Percentiles rank a stretch among this genome's conserved stretches.
These are phyloP conservation scores for Diaphora mendica DNA, from an alignment of 2,888 invertebrate genomes.

Conservation along the genomic window DNA sequence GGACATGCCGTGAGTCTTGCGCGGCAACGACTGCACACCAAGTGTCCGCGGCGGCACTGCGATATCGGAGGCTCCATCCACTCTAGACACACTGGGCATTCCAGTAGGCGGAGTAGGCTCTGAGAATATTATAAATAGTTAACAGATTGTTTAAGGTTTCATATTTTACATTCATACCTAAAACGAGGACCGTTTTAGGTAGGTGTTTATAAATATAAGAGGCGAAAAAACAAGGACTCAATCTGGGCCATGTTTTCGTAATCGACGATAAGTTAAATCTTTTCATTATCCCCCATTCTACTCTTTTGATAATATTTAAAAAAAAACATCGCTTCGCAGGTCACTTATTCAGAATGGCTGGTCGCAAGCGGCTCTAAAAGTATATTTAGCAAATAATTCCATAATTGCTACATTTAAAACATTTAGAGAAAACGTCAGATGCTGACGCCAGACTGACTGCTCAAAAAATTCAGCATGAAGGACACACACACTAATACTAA, in stretches of 20 bases:
- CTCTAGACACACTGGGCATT: constrained; percentile 89
- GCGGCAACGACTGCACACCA: constrained; percentile 86
- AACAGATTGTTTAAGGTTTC: neutral
- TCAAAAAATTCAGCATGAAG: too few species aligned
- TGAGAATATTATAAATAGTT: constrained; percentile 36
- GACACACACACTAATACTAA: too few species aligned
- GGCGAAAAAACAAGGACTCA: neutral
- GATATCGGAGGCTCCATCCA: constrained; percentile 87
- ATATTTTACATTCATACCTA: too few species aligned
- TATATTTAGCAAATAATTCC: too few species aligned
- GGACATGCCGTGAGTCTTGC: constrained; percentile 86
- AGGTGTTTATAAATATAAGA: neutral
- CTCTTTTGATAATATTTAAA: neutral
- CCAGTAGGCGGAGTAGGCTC: constrained; percentile 81
- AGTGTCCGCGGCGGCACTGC: constrained; percentile 88
- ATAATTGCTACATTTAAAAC: too few species aligned
- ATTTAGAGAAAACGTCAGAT: too few species aligned
- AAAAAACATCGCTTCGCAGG: neutral
- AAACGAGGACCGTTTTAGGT: too few species aligned
- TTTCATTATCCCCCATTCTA: neutral
- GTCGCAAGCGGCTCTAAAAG: too few species aligned
- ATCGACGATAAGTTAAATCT: neutral
- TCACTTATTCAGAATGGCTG: too few species aligned
- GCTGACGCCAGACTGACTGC: too few species aligned
- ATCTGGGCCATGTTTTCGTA: neutral